These are phyloP conservation scores for Danio albolineatus DNA, from an alignment of 2,797 vertebrate genomes.

Conservation along the genomic window DNA sequence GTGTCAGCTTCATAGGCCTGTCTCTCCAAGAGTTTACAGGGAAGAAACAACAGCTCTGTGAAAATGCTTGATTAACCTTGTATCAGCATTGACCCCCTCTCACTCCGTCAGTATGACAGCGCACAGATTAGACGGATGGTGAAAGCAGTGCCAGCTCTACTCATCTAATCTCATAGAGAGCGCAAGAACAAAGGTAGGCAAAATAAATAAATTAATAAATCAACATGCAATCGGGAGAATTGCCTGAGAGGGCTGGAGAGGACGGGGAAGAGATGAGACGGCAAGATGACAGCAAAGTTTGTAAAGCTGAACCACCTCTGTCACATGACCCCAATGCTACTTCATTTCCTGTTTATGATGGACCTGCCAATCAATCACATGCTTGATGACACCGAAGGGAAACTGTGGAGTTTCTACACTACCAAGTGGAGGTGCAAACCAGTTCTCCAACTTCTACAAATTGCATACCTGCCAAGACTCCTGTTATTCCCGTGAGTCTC, in stretches of 20 bases:
- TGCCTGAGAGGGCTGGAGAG: constrained; percentile 23
- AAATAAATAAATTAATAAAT: constrained; percentile 56
- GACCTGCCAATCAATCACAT: constrained; percentile 4
- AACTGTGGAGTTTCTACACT: not conserved
- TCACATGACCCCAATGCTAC: constrained; percentile 17
- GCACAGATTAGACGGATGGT: constrained; percentile 41
- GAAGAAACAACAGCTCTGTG: constrained; percentile 38
- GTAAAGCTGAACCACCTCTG: not conserved
- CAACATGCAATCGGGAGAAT: constrained; percentile 51
- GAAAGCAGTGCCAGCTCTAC: constrained; percentile 28
- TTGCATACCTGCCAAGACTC: not conserved
- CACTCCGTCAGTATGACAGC: constrained; percentile 47
- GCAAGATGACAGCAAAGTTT: constrained; percentile 3
- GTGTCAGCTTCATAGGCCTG: not conserved
- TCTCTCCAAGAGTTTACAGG: constrained; percentile 38
- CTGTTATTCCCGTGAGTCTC: too few relatives aligned
- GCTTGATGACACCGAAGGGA: not conserved
- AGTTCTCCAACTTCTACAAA: not conserved
- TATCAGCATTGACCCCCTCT: constrained; percentile 46
- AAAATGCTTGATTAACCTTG: constrained; percentile 60
- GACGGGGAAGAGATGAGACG: constrained; percentile 6
- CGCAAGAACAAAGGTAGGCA: constrained; percentile 50
- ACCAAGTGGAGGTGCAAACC: not conserved
- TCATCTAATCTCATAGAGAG: constrained; percentile 48
- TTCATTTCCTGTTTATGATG: constrained; percentile 47